Evolutionary conservation across 2,797 vertebrate genomes (phyloP).

Genomic region (Enteromius thamalakanensis): DNA sequence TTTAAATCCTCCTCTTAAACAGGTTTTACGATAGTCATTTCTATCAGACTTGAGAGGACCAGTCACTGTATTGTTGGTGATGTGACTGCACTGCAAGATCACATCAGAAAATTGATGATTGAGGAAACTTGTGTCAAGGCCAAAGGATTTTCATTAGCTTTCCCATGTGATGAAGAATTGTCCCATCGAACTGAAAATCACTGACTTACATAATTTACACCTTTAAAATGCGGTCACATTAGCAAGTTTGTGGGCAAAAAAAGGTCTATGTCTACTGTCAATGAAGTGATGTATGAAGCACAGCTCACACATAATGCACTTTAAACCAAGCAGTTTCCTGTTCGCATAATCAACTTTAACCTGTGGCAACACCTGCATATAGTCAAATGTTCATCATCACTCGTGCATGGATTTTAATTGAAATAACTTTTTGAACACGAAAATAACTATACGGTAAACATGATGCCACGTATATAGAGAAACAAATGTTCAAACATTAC

Average conservation of each 20-base stretch:
- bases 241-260: neutral
- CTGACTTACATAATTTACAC: constrained; percentile 3
- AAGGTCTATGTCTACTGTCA: neutral
- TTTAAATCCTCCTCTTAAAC: constrained; percentile 52
- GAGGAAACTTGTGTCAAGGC: constrained; percentile 49
- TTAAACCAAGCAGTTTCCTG: neutral
- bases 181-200: neutral
- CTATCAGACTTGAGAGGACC: constrained; percentile 52
- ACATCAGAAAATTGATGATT: constrained; percentile 63
- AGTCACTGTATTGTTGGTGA: constrained; percentile 43
- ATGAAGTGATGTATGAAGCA: neutral
- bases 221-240: neutral
- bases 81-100: constrained; percentile 50
- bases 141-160: constrained; percentile 37
- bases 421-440: neutral
- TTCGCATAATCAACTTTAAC: neutral
- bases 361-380: neutral
- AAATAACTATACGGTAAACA: neutral
- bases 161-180: neutral
- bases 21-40: constrained; percentile 53
- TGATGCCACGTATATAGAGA: neutral
- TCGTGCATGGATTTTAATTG: neutral
- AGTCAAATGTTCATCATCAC: neutral
- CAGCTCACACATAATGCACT: neutral
- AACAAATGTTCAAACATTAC: neutral